A percentile compares a stretch with the other conserved stretches of the same genome.
Evolutionary conservation across 2,888 invertebrate genomes (phyloP).

Genomic region (Drosophila prostipennis): DNA sequence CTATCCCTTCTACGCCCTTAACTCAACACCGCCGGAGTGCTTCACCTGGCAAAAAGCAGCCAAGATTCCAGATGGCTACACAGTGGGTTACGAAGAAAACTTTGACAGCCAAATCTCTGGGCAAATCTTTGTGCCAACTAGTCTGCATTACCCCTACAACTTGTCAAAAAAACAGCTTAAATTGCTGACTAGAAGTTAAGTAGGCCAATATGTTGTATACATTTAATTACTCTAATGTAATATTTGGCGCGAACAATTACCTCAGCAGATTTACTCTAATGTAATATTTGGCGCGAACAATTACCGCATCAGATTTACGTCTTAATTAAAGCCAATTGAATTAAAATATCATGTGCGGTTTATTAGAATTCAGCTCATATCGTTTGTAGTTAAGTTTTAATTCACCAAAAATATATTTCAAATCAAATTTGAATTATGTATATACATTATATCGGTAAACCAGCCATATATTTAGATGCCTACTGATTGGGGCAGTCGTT

Average conservation of each 20-base stretch:
- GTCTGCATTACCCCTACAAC: slow-evolving; percentile 80
- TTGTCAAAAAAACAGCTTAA: slow-evolving; percentile 77
- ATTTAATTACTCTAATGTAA: background rate
- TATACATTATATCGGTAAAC: slow-evolving; percentile 50
- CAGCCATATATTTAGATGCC: slow-evolving; percentile 52
- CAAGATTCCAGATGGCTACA: slow-evolving; percentile 77
- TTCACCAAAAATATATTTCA: slow-evolving; percentile 73
- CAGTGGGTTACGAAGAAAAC: slow-evolving; percentile 81
- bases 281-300: background rate
- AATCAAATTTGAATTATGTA: slow-evolving; percentile 62
- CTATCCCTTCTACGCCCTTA: slow-evolving; percentile 80
- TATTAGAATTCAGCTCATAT: slow-evolving; percentile 30
- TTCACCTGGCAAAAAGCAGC: slow-evolving; percentile 56
- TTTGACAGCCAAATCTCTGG: slow-evolving; percentile 74
- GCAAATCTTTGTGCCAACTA: slow-evolving; percentile 81
- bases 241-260: background rate
- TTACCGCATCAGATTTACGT: background rate
- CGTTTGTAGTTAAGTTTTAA: slow-evolving; percentile 52
- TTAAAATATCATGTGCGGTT: slow-evolving; percentile 28
- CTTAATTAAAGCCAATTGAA: background rate
- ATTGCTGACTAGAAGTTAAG: slow-evolving; percentile 12
- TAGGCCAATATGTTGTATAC: background rate
- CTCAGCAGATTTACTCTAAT: background rate
- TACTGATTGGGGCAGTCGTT: slow-evolving; percentile 91
- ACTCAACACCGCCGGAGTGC: slow-evolving; percentile 69